A percentile compares a stretch with the other conserved stretches of the same genome.
phyloP scores from a whole-genome alignment of 2,888 invertebrate genomes.

The Labia minor region DNA sequence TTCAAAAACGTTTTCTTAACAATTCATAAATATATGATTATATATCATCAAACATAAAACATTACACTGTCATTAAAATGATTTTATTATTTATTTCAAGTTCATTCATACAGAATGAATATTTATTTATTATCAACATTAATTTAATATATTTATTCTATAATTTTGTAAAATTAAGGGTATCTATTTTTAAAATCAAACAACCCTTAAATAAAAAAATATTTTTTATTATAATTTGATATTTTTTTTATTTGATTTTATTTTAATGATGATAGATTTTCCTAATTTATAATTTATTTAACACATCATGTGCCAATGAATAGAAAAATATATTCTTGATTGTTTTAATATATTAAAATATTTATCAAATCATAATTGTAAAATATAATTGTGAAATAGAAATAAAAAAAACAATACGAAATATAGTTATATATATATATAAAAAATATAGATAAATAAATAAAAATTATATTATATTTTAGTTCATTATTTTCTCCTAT shows the following conservation, averaged over 20 bases:
- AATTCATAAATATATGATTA: no score
- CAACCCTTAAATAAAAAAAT: background rate
- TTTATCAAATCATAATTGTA: background rate
- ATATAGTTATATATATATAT: background rate
- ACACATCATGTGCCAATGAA: slow-evolving; percentile 7
- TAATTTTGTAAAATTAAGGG: no score
- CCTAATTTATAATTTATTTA: background rate
- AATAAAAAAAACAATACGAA: background rate
- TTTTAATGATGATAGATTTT: background rate
- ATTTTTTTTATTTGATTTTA: background rate
- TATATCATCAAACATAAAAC: no score
- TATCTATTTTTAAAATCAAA: no score
- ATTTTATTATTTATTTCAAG: no score
- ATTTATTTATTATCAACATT: no score
- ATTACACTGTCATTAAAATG: no score
- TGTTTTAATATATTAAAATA: background rate
- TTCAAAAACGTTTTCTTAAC: no score
- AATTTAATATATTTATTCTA: no score
- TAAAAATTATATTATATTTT: background rate
- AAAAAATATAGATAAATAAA: background rate
- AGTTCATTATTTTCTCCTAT: no score
- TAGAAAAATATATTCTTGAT: background rate
- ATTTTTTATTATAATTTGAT: background rate
- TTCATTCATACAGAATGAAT: no score
- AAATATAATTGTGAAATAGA: no score